A percentile compares a stretch with the other conserved stretches of the same genome.
phyloP scores from a whole-genome alignment of 1,140 invertebrate species.

The Parapsyche elsis region DNA sequence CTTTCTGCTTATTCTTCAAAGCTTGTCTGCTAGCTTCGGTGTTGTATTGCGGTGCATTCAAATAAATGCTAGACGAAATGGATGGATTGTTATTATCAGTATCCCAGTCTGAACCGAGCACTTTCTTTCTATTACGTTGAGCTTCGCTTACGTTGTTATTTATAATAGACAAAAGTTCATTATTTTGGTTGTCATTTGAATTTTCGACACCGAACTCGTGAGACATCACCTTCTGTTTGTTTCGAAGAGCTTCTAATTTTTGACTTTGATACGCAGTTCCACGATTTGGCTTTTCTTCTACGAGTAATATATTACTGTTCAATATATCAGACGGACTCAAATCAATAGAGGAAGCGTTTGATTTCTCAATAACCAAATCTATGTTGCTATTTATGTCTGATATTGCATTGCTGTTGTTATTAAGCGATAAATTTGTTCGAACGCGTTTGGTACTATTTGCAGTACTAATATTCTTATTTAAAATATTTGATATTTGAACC shows the following conservation, averaged over 20 bases:
- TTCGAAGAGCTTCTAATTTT: slow-evolving; percentile 61
- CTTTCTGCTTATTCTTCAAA: slow-evolving; percentile 52
- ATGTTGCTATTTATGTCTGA: slow-evolving; percentile 48
- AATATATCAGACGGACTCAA: slow-evolving; percentile 60
- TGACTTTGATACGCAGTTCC: slow-evolving; percentile 41
- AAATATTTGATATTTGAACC: too few relatives aligned
- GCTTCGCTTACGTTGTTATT: background rate
- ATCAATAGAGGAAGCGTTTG: slow-evolving; percentile 46
- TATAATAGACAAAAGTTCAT: background rate
- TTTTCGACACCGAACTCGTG: slow-evolving; percentile 60
- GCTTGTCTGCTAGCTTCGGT: slow-evolving; percentile 53
- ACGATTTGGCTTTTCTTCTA: slow-evolving; percentile 40
- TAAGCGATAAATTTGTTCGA: background rate
- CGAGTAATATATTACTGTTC: slow-evolving; percentile 56
- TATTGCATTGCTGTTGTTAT: slow-evolving; percentile 12
- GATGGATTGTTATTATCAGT: slow-evolving; percentile 56
- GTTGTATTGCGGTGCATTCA: slow-evolving; percentile 44
- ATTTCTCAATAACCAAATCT: slow-evolving; percentile 55
- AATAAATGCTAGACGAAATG: slow-evolving; percentile 14
- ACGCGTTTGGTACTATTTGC: background rate
- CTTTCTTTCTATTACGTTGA: slow-evolving; percentile 36
- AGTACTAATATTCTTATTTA: too few relatives aligned
- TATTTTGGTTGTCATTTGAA: background rate
- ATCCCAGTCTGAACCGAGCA: slow-evolving; percentile 28
- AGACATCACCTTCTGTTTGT: slow-evolving; percentile 63